Evolutionary conservation across 1,140 invertebrate genomes (phyloP).

Genomic region (Zaprionus africanus): DNA sequence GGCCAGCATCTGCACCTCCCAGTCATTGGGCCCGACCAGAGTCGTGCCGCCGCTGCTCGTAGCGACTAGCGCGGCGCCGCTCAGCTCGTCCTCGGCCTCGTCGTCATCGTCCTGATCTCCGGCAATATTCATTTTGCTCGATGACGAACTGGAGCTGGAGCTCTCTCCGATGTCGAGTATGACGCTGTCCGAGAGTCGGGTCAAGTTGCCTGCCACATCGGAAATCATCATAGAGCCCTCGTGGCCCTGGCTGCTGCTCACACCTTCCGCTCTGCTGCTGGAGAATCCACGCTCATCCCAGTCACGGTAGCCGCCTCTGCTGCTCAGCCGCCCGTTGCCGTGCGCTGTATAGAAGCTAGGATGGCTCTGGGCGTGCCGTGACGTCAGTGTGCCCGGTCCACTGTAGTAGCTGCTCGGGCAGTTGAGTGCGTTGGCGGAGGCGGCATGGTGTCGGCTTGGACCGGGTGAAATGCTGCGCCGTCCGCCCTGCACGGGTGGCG

Average conservation of each 20-base stretch:
- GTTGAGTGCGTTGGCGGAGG: conserved; percentile 68
- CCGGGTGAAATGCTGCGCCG: conserved; percentile 63
- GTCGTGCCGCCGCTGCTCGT: conserved; percentile 14
- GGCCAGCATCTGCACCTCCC: conserved; percentile 92
- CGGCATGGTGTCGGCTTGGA: conserved; percentile 67
- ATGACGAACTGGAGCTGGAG: conserved; percentile 76
- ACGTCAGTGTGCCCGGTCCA: conserved; percentile 55
- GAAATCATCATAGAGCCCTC: conserved; percentile 52
- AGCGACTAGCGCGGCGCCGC: conserved; percentile 31
- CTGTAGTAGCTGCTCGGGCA: conserved; percentile 71
- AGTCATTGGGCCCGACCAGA: conserved; percentile 85
- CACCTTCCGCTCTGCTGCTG: conserved; percentile 12
- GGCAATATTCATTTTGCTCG: conserved; percentile 65
- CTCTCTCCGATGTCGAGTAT: conserved; percentile 83
- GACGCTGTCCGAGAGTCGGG: conserved; percentile 69
- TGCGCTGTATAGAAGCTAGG: conserved; percentile 66
- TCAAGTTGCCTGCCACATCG: conserved; percentile 74
- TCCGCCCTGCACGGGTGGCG: conserved; percentile 84
- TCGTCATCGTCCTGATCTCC: conserved; percentile 67
- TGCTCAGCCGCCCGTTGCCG: conserved; percentile 54
- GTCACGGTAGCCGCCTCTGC: conserved; percentile 53
- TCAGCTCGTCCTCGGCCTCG: conserved; percentile 44
- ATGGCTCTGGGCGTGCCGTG: conserved; percentile 68
- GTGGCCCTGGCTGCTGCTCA: neutral
- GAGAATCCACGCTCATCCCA: conserved; percentile 37